Evolutionary conservation across 2,888 invertebrate genomes (phyloP), one percentile per base, ranked within the genome.

Genomic region (Bursaphelenchus okinawaensis): DNA sequence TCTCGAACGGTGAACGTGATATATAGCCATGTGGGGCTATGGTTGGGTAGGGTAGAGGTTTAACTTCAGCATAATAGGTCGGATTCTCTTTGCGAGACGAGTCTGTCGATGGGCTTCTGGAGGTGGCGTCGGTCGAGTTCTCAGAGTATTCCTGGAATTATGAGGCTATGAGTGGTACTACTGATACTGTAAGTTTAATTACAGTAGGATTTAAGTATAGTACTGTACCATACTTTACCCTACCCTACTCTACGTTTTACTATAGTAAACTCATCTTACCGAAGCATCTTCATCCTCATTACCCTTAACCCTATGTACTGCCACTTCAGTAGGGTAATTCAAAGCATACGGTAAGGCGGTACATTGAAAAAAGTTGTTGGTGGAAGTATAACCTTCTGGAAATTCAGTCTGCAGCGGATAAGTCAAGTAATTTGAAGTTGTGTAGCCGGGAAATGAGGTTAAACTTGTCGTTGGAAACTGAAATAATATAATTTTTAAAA

Each of bases 1-100:
- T 75, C 40, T 72, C 72, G 50, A 73, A 72, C 20, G 75, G 75
- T 8, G 72, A 72, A 12, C 67, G 31, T 12, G 28, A 26, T 3
- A 63, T 20, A 27, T 31, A 62, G 9, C 19, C 55, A 27, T 50
- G 31, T 8, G 60, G 20, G 1, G 52, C 60, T 2, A 52, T 50
- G 40, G 40, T 16, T 23, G 19, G 7, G 6, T 20, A 59, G 60
- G 20, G 31, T n/a, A 52, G 22, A 23, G 20, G 20, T 26, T 59
- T 59, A 8, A 59, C 19, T 19, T 59, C 60, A 16, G 24, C 52
- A 4, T 24, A 59, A 29, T 59, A 59, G n/a, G 60, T 40, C 19
- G 60, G 60, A 54, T 54, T 54, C 24, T 59, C 60, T 59, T 59
- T 59, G 3, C 27, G 16, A 16, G 60, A 59, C 19, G 60, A 59